Evolutionary conservation across 2,113 vertebrate species (phyloP).

Genomic region (Podilymbus podiceps): DNA sequence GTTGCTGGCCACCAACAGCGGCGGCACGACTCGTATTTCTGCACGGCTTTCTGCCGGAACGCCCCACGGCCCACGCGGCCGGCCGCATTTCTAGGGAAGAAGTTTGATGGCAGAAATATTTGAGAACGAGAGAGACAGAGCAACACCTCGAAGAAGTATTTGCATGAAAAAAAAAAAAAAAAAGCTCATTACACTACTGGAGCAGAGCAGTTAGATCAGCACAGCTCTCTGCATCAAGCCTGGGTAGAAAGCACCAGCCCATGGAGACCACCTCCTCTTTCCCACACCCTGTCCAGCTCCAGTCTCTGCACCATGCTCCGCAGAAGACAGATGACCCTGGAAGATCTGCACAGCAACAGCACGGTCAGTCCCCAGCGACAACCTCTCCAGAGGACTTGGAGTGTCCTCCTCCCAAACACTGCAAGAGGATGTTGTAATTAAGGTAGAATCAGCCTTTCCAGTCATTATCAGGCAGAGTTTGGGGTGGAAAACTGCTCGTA

Average conservation of each 20-base stretch:
- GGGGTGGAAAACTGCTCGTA: background rate
- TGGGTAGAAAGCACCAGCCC: background rate
- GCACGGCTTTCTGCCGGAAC: background rate
- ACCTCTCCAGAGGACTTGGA: background rate
- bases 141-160: background rate
- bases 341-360: background rate
- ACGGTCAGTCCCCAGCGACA: background rate
- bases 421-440: background rate
- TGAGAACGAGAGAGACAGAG: background rate
- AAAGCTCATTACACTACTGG: too few species aligned
- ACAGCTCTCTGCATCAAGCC: background rate
- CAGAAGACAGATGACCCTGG: background rate
- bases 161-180: background rate
- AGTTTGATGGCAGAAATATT: background rate
- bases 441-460: background rate
- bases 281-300: background rate
- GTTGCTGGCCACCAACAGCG: rapidly evolving
- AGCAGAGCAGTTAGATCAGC: background rate
- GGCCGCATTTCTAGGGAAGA: background rate
- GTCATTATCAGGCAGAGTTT: background rate
- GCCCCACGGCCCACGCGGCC: background rate
- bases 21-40: background rate
- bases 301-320: background rate
- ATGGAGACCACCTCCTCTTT: background rate
- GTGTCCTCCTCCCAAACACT: rapidly evolving